Evolutionary conservation across 2,888 invertebrate genomes (phyloP).

Genomic region (Cabera pusaria): DNA sequence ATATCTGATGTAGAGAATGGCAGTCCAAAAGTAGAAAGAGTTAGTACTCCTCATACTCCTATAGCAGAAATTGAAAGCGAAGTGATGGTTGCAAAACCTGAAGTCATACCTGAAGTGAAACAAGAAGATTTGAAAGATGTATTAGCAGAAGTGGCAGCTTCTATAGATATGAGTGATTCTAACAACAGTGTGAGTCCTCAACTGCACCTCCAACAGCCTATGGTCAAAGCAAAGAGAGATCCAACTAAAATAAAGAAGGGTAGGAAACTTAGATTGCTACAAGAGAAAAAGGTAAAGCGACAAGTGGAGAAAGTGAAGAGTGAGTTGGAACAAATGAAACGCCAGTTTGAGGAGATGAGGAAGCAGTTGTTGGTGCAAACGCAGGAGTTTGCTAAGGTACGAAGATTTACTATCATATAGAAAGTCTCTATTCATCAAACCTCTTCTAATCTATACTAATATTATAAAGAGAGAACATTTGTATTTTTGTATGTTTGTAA

Average conservation of each 20-base stretch:
- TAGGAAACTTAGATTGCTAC: constrained; percentile 53
- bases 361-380: constrained; percentile 57
- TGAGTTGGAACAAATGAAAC: constrained; percentile 65
- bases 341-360: constrained; percentile 66
- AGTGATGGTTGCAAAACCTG: constrained; percentile 13
- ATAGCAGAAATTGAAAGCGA: constrained; percentile 1
- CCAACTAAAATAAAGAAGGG: constrained; percentile 56
- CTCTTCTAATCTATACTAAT: no score
- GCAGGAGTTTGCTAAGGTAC: constrained; percentile 37
- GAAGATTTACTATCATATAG: constrained; percentile 3
- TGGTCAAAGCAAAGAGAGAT: constrained; percentile 34
- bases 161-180: background rate
- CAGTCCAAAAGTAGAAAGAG: constrained; percentile 21
- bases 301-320: constrained; percentile 64
- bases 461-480: no score
- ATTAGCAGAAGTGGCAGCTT: constrained; percentile 16
- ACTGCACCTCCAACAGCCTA: constrained; percentile 2
- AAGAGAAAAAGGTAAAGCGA: constrained; percentile 61
- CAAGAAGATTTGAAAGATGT: constrained; percentile 13
- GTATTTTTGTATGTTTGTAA: no score
- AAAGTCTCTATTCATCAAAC: no score
- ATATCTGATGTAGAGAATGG: constrained; percentile 46
- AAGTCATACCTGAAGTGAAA: constrained; percentile 1
- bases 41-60: constrained; percentile 16
- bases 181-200: no score